Base-by-base conservation (phyloP, 2,888 invertebrate species). In the Sipha maydis region DNA sequence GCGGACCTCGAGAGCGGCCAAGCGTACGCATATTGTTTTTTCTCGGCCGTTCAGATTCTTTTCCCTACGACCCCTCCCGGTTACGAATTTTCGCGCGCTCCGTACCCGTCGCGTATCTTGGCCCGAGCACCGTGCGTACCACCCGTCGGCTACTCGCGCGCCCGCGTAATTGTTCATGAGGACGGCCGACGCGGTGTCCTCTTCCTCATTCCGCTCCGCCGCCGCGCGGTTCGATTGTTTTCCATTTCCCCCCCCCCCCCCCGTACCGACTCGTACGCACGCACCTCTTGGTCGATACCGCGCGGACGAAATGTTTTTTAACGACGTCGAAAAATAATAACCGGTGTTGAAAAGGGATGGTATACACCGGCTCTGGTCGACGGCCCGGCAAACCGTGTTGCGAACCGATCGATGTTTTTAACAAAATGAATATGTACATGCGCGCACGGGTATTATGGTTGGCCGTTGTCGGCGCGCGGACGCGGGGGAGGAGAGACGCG, bases 161-260 rank as follows among this genome's bases (percentile, higher is more conserved):
- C 14, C 14, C 48, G 48, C 48, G 48, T 48, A 48, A 48, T 41
- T 9, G 11, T 41, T n/a, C 38, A 14, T 14, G 3, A 48, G 48
- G 14, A 48, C 48, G 48, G 11, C 48, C 48, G 48, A 11, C 41
- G 41, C 0, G 5, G 34, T 4, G 34, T 34, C 34, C 34, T 34
- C 34, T 34, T 41, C 11, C 48, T 48, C 48, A 14, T 48, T 2
- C 14, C 14, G 41, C 48, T 48, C 48, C 48, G 48, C 48, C 14
- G 14, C 19, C 28, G 61, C 34, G n/a, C 67, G 67, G 80, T 67
- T 80, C 80, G 67, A 67, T 80, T 80, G n/a, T 67, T 79, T 80
- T 80, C 61, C 80, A n/a, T 80, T 61, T 80, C 7, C 11, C 11
- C n/a, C n/a, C n/a, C n/a, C n/a, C n/a, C n/a, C n/a, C n/a, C n/a